These are phyloP conservation scores for Calyptomena viridis DNA, from an alignment of 2,113 vertebrate genomes.

Conservation along the genomic window DNA sequence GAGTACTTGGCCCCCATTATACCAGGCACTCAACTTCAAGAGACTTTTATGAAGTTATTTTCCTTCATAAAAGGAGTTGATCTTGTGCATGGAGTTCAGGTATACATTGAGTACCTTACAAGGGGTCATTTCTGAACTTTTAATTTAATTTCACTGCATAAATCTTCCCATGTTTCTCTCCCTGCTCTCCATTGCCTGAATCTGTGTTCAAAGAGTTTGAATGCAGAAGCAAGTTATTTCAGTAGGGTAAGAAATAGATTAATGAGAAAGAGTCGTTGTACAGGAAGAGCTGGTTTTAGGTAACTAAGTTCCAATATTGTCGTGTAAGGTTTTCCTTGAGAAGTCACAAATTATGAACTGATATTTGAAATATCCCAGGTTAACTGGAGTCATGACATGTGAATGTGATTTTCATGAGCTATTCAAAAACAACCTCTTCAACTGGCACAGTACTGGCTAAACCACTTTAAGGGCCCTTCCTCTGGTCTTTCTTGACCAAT, in stretches of 20 bases:
- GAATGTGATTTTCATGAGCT: neutral
- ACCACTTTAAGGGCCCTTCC: neutral
- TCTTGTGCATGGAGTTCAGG: neutral
- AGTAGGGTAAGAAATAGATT: neutral
- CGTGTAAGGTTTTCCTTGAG: neutral
- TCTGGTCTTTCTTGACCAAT: neutral
- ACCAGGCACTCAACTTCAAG: neutral
- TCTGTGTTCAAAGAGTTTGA: neutral
- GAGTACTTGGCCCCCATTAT: neutral
- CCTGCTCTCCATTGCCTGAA: neutral
- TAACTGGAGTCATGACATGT: neutral
- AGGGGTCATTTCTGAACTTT: neutral
- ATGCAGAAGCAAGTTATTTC: neutral
- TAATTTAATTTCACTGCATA: neutral
- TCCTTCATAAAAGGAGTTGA: neutral
- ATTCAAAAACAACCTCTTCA: neutral
- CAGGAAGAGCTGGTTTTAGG: neutral
- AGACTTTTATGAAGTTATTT: neutral
- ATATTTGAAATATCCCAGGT: neutral
- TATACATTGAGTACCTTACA: neutral
- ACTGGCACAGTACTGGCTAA: neutral
- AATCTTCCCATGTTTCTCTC: neutral
- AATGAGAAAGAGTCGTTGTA: neutral
- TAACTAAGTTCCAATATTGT: neutral
- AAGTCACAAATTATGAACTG: neutral